Conservation (phyloP, 2,113 vertebrate genomes). For the Pachycephala philippinensis region DNA sequence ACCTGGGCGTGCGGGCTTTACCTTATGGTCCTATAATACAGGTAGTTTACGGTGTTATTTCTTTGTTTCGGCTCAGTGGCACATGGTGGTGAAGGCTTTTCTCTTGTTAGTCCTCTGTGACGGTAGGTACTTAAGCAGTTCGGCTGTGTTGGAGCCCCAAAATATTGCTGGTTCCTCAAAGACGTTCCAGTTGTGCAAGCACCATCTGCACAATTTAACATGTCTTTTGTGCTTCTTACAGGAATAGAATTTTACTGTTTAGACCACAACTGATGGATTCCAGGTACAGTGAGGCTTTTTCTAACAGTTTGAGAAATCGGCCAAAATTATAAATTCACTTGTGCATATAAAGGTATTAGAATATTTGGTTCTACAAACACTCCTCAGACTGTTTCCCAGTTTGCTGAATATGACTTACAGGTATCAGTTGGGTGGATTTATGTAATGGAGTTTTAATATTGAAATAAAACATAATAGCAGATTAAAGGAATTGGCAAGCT, state of each 20-base stretch:
- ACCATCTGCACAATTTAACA: background rate
- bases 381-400: background rate
- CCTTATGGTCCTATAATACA: background rate
- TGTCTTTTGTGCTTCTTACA: background rate
- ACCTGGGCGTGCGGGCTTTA: too few species aligned
- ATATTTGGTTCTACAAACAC: background rate
- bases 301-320: background rate
- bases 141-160: fast-evolving
- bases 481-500: background rate
- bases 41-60: background rate
- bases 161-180: background rate
- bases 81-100: background rate
- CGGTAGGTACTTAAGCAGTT: background rate
- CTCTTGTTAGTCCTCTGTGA: background rate
- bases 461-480: background rate
- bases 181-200: background rate
- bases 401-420: background rate
- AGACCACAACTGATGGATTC: background rate
- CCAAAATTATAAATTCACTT: background rate
- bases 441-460: background rate
- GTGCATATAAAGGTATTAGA: background rate
- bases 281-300: background rate
- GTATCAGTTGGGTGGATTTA: background rate
- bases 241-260: background rate
- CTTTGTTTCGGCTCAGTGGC: background rate